phyloP scores from a whole-genome alignment of 2,888 invertebrate genomes.

The Sinhomidia bicolor region DNA sequence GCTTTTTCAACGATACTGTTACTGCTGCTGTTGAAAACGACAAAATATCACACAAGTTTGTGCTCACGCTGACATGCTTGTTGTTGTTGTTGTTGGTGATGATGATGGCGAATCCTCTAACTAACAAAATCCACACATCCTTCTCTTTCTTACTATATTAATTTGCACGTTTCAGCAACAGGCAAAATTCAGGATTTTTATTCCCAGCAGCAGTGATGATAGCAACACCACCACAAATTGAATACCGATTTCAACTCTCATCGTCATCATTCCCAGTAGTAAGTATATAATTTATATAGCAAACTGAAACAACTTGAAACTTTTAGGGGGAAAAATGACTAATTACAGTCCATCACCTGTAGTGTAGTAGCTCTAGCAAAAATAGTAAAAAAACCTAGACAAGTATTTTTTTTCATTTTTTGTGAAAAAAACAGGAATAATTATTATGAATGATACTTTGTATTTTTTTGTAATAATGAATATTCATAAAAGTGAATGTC shows the following conservation, averaged over 20 bases:
- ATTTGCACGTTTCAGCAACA: slow-evolving; percentile 2
- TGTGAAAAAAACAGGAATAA: background rate
- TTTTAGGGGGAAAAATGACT: background rate
- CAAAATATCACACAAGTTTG: background rate
- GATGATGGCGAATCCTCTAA: background rate
- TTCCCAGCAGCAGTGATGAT: background rate
- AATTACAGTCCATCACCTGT: background rate
- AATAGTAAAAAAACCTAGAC: background rate
- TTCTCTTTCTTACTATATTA: background rate
- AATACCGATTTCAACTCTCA: no score
- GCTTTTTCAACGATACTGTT: background rate
- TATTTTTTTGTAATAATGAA: slow-evolving; percentile 18
- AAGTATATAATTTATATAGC: no score
- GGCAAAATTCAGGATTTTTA: slow-evolving; percentile 26
- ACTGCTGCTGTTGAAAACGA: background rate
- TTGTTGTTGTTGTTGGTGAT: background rate
- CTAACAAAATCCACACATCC: background rate
- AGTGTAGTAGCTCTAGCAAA: no score
- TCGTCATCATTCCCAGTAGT: no score
- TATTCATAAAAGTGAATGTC: slow-evolving; percentile 7
- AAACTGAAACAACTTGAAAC: slow-evolving; percentile 2
- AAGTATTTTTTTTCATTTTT: no score
- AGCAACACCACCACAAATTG: no score
- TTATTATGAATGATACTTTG: background rate
- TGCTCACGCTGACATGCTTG: background rate